A percentile compares a stretch with the other conserved stretches of the same genome.
Conservation (phyloP, 2,113 vertebrate species). For the Albula goreensis region DNA sequence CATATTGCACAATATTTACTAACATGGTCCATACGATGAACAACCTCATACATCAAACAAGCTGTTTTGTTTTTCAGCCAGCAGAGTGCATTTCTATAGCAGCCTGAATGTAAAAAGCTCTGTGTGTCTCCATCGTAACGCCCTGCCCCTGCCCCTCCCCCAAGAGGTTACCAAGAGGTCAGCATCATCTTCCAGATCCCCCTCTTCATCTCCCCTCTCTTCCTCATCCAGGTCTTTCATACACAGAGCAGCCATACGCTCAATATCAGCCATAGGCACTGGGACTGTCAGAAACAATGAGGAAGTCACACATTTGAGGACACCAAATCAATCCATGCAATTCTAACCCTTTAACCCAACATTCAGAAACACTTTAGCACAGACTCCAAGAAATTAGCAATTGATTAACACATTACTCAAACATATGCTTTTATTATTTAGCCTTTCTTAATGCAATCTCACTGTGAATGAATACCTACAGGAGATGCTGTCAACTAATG, state of each 20-base stretch:
- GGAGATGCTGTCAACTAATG: background rate
- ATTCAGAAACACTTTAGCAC: background rate
- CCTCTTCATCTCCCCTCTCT: conserved; percentile 58
- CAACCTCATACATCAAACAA: background rate
- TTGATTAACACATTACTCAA: background rate
- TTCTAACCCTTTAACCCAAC: background rate
- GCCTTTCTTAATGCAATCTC: no score
- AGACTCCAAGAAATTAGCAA: background rate
- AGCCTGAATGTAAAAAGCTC: background rate
- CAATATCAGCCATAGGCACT: conserved; percentile 83
- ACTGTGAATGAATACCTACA: background rate
- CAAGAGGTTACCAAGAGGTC: conserved; percentile 75
- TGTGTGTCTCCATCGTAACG: background rate
- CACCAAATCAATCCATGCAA: background rate
- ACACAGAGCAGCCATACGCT: conserved; percentile 85
- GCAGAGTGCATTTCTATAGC: background rate
- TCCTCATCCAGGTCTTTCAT: conserved; percentile 84
- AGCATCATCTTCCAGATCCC: conserved; percentile 75
- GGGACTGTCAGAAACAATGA: conserved; percentile 63
- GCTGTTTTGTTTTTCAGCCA: background rate
- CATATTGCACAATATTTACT: background rate
- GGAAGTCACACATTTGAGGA: background rate
- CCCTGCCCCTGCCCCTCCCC: background rate
- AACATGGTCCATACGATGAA: background rate
- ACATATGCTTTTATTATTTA: background rate